Evolutionary conservation across 2,888 invertebrate species (phyloP), one percentile per base, ranked within the genome.

Genomic region (Chloroclystis v-ata): DNA sequence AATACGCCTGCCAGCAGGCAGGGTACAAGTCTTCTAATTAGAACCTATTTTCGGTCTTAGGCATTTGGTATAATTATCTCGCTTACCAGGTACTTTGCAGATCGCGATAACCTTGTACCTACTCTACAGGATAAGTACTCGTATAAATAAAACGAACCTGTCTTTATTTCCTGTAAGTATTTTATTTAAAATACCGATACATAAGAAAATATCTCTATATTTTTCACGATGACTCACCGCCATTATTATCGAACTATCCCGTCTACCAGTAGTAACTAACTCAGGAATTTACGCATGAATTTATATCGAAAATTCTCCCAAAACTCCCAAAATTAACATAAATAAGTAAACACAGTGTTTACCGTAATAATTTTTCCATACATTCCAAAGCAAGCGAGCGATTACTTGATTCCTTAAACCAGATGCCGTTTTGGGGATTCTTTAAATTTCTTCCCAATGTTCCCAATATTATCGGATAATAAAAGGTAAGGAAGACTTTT

Each of bases 331-430:
- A 55, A 75, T 76, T 76, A 75, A 65, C 66, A 63, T 74, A 61
- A 63, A n/a, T n/a, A n/a, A n/a, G n/a, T 62, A 75, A 77, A 67
- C 56, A 75, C 72, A 70, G 68, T 79, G 72, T 61, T 81, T 79
- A 80, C 52, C 42, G 39, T 39, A 55, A 60, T 58, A 67, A 67
- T 69, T 30, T 49, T 46, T 48, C 49, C 39, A 52, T 28, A 39
- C 54, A 54, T 54, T 54, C 51, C 54, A 24, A 20, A 48, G 37
- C 56, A 59, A 60, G 63, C 61, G 57, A 59, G 56, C 63, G 51
- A 66, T 62, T 63, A 65, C 62, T 61, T 46, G 64, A 16, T 5
- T 33, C 32, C 16, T 33, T 33, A n/a, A 59, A 67, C 46, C 48
- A 59, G 51, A 57, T 67, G 61, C 59, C 62, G 65, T 65, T 66